Percentiles rank a stretch among this genome's conserved stretches.
phyloP scores from a whole-genome alignment of 2,888 invertebrate genomes.

The Campoplex capitator region DNA sequence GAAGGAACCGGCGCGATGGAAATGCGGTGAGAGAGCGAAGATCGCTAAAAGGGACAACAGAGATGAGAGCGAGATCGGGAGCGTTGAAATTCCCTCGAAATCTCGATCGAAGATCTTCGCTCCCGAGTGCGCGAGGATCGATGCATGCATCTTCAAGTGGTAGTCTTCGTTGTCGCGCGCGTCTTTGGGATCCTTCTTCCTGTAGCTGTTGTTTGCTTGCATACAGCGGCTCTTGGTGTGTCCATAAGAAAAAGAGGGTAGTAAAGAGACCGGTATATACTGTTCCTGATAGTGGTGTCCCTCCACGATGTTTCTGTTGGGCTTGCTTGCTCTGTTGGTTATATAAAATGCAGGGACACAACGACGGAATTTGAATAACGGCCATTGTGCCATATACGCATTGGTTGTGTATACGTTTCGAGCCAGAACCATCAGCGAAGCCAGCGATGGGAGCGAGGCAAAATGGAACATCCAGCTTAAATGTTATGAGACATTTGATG shows the following conservation, averaged over 20 bases:
- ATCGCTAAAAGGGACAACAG: conserved; percentile 49
- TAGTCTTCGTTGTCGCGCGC: conserved; percentile 70
- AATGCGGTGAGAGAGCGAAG: conserved; percentile 47
- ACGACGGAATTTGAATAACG: conserved; percentile 81
- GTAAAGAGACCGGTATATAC: conserved; percentile 49
- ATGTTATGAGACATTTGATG: background rate
- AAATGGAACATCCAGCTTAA: conserved; percentile 1
- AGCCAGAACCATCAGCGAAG: conserved; percentile 37
- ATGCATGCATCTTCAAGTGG: conserved; percentile 65
- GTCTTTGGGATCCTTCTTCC: conserved; percentile 50
- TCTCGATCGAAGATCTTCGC: conserved; percentile 81
- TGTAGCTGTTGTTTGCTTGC: conserved; percentile 19
- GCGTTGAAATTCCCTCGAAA: conserved; percentile 80
- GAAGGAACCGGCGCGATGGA: conserved; percentile 54
- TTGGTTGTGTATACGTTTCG: conserved; percentile 24
- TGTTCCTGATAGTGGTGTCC: conserved; percentile 45
- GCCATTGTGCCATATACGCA: conserved; percentile 72
- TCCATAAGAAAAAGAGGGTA: conserved; percentile 56
- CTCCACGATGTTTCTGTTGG: conserved; percentile 39
- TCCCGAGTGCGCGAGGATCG: conserved; percentile 65
- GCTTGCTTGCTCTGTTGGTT: conserved; percentile 25
- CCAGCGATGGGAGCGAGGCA: background rate
- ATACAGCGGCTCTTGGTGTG: conserved; percentile 68
- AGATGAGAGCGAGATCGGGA: conserved; percentile 61
- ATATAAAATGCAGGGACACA: conserved; percentile 64